These are phyloP conservation scores for Seira sanloemensis DNA, from an alignment of 2,888 invertebrate genomes.

Conservation along the genomic window DNA sequence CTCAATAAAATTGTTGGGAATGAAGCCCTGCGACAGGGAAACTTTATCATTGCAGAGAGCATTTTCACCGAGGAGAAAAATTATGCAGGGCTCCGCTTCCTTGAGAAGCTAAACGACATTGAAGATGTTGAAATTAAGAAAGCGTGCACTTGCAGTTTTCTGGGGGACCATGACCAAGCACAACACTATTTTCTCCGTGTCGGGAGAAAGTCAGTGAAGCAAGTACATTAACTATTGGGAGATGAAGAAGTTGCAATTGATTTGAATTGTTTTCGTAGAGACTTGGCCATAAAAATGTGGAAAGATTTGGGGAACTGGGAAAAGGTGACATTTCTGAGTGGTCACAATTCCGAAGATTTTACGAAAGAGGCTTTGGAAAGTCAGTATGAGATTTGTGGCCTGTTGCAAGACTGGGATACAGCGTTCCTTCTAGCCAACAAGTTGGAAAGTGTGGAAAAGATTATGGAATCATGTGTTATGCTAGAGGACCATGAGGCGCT, in stretches of 20 bases:
- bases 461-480: slow-evolving; percentile 25
- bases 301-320: slow-evolving; percentile 52
- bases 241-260: too few relatives aligned
- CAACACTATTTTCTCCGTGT: slow-evolving; percentile 35
- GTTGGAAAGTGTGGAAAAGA: slow-evolving; percentile 5
- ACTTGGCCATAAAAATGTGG: slow-evolving; percentile 59
- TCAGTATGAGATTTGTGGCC: slow-evolving; percentile 13
- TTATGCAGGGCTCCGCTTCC: slow-evolving; percentile 29
- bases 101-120: slow-evolving; percentile 17
- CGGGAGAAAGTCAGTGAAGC: slow-evolving; percentile 36
- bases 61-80: slow-evolving; percentile 31
- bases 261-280: slow-evolving; percentile 16
- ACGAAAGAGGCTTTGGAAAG: slow-evolving; percentile 28
- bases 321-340: slow-evolving; percentile 46
- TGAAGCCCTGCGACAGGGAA: slow-evolving; percentile 49
- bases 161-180: slow-evolving; percentile 38
- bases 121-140: slow-evolving; percentile 14
- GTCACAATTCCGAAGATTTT: slow-evolving; percentile 27
- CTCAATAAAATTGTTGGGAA: slow-evolving; percentile 40
- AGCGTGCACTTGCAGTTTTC: slow-evolving; percentile 25
- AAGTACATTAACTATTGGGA: too few relatives aligned
- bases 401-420: slow-evolving; percentile 23
- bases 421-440: slow-evolving; percentile 20
- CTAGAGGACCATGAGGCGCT: slow-evolving; percentile 35
- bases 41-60: slow-evolving; percentile 20